Evolutionary conservation across 2,113 vertebrate genomes (phyloP), one percentile per base, ranked within the genome.

Genomic region (Sisor rabdophorus): DNA sequence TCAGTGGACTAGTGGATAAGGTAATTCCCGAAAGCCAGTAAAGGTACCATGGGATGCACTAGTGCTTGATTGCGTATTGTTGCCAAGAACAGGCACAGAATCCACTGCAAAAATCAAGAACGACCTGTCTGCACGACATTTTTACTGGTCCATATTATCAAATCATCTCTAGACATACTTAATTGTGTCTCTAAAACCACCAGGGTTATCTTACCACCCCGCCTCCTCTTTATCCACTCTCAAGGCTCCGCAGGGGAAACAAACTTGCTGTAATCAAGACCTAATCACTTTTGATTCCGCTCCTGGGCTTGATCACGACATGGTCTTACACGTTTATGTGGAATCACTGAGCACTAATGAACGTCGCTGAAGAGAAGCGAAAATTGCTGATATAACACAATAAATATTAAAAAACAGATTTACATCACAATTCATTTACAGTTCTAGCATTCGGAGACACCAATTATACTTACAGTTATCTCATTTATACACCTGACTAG

Each of bases 211-310:
- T 40, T 24, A 19, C 55, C 16, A 47, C 19, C 44, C 54, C 17
- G 3, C n/a, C 17, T 5, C 73, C 44, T 44, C 48, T 70, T 56
- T 58, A 32, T 63, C 32, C 11, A 17, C 55, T 69, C 10, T 10
- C 26, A 7, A 22, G 17, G 64, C 12, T 17, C 22, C 19, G 12
- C 61, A 53, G 55, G 54, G 70, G 19, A 19, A 22, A 7, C 30
- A 68, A 50, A 71, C 52, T 56, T 17, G 71, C 77, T 78, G 56
- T 76, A 77, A 82, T 84, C 79, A 82, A 61, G n/a, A 30, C 64
- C 71, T 77, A 78, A 85, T 82, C 40, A 79, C 61, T 54, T 68
- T 19, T 70, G 44, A 55, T n/a, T 30, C 26, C 59, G 75, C 80
- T 58, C 19, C 4, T 48, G 22, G 69, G 50, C 77, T 65, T 59